A percentile compares a stretch with the other conserved stretches of the same genome.
These are phyloP conservation scores for Myripristis jacobus DNA, from an alignment of 2,797 vertebrate species.

Conservation along the genomic window DNA sequence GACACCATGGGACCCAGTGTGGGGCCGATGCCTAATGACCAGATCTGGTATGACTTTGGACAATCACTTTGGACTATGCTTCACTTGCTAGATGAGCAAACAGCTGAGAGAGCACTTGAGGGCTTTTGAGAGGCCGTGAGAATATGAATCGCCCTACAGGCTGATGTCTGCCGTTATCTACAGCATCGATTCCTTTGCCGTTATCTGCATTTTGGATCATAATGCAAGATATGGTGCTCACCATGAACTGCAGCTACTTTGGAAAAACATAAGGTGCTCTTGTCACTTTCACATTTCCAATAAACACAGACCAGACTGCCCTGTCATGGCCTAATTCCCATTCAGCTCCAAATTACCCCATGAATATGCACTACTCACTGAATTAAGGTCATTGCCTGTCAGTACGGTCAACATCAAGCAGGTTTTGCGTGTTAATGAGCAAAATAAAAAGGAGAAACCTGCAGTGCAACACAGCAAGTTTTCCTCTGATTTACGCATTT, in stretches of 20 bases:
- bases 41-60: background rate
- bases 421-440: slow-evolving; percentile 30
- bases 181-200: background rate
- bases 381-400: slow-evolving; percentile 70
- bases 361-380: slow-evolving; percentile 65
- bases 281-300: slow-evolving; percentile 19
- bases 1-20: slow-evolving; percentile 9
- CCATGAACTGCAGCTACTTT: background rate
- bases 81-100: slow-evolving; percentile 9
- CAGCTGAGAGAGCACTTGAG: slow-evolving; percentile 3
- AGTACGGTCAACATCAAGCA: slow-evolving; percentile 45
- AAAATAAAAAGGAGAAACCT: slow-evolving; percentile 20
- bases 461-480: slow-evolving; percentile 10
- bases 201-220: background rate
- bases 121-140: slow-evolving; percentile 2
- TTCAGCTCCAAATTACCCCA: slow-evolving; percentile 65
- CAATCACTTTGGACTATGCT: background rate
- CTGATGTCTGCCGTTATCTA: background rate
- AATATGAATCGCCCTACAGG: background rate
- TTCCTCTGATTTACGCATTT: background rate
- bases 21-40: background rate
- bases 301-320: slow-evolving; percentile 61
- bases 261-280: slow-evolving; percentile 26
- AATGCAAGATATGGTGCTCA: background rate
- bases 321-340: slow-evolving; percentile 67